These are phyloP conservation scores for Dryas iulia DNA, from an alignment of 1,140 invertebrate species.

Conservation along the genomic window DNA sequence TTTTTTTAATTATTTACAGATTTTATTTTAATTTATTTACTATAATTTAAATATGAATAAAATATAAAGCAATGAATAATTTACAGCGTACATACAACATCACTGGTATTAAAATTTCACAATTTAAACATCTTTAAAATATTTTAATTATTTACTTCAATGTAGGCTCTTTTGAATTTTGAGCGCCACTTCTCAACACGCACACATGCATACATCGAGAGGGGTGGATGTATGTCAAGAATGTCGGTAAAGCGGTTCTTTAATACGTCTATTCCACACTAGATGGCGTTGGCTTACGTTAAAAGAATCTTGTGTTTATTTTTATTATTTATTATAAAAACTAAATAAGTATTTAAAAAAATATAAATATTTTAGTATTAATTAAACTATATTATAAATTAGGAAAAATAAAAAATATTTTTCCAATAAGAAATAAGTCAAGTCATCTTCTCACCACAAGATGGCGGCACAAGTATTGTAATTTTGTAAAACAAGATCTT, in stretches of 20 bases:
- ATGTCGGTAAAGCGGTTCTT: conserved; percentile 54
- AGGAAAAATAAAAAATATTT: not conserved
- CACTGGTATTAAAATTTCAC: not conserved
- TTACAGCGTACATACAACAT: not conserved
- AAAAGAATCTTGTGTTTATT: not conserved
- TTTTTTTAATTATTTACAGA: not conserved
- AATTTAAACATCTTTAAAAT: conserved; percentile 22
- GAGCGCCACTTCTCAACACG: conserved; percentile 50
- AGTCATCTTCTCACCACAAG: conserved; percentile 29
- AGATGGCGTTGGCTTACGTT: conserved; percentile 45
- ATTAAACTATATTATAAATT: not conserved
- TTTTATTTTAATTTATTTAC: not conserved
- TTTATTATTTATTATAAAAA: not conserved
- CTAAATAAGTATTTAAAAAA: not conserved
- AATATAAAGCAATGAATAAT: not conserved
- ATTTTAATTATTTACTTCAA: conserved; percentile 26
- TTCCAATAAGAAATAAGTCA: not conserved
- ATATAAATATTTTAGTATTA: too few relatives aligned
- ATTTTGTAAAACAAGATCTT: not conserved
- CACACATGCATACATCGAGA: conserved; percentile 46
- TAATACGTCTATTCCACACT: conserved; percentile 45
- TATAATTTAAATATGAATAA: not conserved
- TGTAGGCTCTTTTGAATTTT: conserved; percentile 51
- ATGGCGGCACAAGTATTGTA: conserved; percentile 46
- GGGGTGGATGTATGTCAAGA: conserved; percentile 22